phyloP scores from a whole-genome alignment of 1,140 invertebrate species.

The Leptinotarsa undecemlineata region DNA sequence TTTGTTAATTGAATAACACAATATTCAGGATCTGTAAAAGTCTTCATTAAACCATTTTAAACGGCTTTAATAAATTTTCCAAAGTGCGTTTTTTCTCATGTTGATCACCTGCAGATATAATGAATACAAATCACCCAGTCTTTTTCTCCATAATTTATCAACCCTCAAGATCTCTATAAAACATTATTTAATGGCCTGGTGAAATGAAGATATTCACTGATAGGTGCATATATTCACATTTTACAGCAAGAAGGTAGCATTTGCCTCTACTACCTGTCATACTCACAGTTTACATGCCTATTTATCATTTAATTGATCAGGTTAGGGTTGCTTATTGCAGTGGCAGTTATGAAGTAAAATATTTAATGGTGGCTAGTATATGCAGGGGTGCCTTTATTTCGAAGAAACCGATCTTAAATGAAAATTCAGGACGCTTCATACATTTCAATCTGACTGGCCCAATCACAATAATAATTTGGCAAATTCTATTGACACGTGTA shows the following conservation, averaged over 20 bases:
- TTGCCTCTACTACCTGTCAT: constrained; percentile 2
- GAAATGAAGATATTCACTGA: background rate
- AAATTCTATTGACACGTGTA: too few relatives aligned
- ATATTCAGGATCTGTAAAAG: too few relatives aligned
- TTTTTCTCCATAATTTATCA: constrained; percentile 3
- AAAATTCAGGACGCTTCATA: too few relatives aligned
- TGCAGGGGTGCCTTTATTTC: too few relatives aligned
- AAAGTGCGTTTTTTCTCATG: background rate
- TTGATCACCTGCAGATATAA: background rate
- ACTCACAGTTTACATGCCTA: constrained; percentile 2
- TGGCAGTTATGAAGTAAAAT: background rate
- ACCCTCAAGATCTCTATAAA: background rate
- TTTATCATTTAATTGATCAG: constrained; percentile 4
- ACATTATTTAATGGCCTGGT: constrained; percentile 1
- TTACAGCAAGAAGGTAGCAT: background rate
- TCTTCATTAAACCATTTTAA: background rate
- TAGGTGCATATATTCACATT: background rate
- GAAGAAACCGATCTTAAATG: too few relatives aligned
- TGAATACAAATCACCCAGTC: background rate
- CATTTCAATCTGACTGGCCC: too few relatives aligned
- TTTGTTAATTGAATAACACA: too few relatives aligned
- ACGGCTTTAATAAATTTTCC: background rate
- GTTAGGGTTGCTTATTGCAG: background rate
- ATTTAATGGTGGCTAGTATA: too few relatives aligned
- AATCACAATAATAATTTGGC: too few relatives aligned